Base-by-base conservation (phyloP, 2,888 invertebrate species). In the Timema podura region DNA sequence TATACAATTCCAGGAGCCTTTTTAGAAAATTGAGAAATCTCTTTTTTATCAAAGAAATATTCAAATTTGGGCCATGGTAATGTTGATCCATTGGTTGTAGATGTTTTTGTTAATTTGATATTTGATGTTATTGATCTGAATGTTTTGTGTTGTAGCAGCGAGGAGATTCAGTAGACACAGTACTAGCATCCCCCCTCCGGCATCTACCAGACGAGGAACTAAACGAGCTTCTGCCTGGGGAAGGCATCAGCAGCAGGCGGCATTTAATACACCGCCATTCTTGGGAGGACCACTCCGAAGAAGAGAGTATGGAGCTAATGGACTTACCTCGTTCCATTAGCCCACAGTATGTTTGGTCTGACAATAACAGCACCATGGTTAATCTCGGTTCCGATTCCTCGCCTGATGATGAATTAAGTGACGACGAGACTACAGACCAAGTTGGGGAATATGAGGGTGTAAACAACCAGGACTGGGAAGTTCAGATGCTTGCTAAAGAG, bases 401-500 rank as follows among this genome's bases (percentile, higher is more conserved):
- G 30, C 30, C 30, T 30, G 30, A 30, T 30, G 30, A 73, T 46
- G 70, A 74, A 65, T 79, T 79, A 59, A 74, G 79, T 13, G 77
- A 79, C 69, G 74, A 78, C 6, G 77, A 76, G 44, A 78, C 77
- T 30, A 77, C 76, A 11, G 75, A 76, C 5, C 77, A 75, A 2
- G 80, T 80, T 30, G 80, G 45, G 66, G 68, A 68, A 67, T 30
- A 30, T 30, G 30, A 30, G 30, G 30, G 30, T 30, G 30, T 30
- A 30, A 74, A 74, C 70, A 73, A 83, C 73, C 87, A 88, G 73
- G 88, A 90, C 77, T 92, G 92, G 92, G 92, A 92, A 79, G 88
- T 92, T 0, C 86, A 88, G 79, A 90, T 92, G 90, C 80, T 92
- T 51, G 92, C 91, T 0, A 87, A 90, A 74, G 90, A 92, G 79